These are phyloP conservation scores for Austrofundulus limnaeus DNA, from an alignment of 2,113 vertebrate species.

Conservation along the genomic window DNA sequence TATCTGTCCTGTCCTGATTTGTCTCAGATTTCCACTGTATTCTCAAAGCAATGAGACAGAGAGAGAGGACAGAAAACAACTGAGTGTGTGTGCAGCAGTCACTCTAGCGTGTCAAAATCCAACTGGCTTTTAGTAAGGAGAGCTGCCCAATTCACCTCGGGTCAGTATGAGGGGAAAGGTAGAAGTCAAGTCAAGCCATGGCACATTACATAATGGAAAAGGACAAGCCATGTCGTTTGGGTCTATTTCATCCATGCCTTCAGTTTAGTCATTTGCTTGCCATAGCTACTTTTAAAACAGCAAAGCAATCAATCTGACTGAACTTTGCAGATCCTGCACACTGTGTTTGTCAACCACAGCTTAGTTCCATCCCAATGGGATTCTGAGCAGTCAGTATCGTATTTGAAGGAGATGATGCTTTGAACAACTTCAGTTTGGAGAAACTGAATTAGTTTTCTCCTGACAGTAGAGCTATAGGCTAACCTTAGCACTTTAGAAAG, in stretches of 20 bases:
- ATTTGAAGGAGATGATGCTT: no score
- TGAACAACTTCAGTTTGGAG: no score
- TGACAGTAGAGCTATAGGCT: no score
- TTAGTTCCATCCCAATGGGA: no score
- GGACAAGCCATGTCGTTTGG: not conserved
- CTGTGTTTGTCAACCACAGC: not conserved
- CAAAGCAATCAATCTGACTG: not conserved
- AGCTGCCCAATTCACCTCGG: not conserved
- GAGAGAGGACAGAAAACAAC: not conserved
- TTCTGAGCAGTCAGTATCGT: no score
- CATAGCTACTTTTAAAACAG: not conserved
- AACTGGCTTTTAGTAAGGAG: not conserved
- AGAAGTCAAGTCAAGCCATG: not conserved
- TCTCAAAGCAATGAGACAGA: not conserved
- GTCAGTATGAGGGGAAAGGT: not conserved
- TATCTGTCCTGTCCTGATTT: not conserved
- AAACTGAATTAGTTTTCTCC: no score
- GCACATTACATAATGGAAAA: not conserved
- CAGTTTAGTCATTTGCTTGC: not conserved
- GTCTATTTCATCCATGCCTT: not conserved
- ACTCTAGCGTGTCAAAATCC: not conserved
- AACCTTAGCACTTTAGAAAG: no score
- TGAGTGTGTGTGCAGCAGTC: not conserved
- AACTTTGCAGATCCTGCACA: not conserved
- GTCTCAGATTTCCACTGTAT: not conserved